Percentiles rank a stretch among this genome's conserved stretches.
phyloP scores from a whole-genome alignment of 2,797 vertebrate species.

The Syndactyla subalaris region DNA sequence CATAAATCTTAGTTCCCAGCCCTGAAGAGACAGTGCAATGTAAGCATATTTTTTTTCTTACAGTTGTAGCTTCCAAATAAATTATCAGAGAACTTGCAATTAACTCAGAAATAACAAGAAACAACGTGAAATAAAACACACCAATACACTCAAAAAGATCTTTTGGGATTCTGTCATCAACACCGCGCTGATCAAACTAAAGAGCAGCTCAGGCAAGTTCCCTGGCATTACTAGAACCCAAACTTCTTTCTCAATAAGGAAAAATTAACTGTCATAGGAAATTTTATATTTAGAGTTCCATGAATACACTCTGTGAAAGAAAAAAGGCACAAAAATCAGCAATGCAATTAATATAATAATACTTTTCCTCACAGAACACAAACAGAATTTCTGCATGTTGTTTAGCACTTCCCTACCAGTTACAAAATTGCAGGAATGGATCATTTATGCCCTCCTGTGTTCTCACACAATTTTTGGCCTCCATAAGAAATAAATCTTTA shows the following conservation, averaged over 20 bases:
- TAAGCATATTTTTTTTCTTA: constrained; percentile 24
- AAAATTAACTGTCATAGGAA: neutral
- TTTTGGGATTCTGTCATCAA: neutral
- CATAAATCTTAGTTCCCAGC: constrained; percentile 48
- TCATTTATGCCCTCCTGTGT: neutral
- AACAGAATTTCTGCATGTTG: neutral
- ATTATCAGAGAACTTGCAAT: constrained; percentile 47
- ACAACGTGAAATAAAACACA: neutral
- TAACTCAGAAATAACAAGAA: constrained; percentile 26
- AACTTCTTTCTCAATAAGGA: neutral
- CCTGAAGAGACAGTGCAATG: constrained; percentile 25
- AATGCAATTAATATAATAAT: neutral
- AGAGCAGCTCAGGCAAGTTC: neutral
- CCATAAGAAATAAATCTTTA: neutral
- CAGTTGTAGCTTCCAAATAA: constrained; percentile 23
- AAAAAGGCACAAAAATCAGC: neutral
- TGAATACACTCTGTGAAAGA: neutral
- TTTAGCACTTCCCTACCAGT: neutral
- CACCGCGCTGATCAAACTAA: neutral
- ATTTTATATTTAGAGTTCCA: neutral
- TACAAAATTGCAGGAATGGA: neutral
- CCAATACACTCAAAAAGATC: fast-evolving
- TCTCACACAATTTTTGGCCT: neutral
- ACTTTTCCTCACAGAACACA: neutral
- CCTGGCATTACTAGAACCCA: neutral